These are phyloP conservation scores for Papilio dardanus DNA, from an alignment of 1,140 invertebrate genomes.

Conservation along the genomic window DNA sequence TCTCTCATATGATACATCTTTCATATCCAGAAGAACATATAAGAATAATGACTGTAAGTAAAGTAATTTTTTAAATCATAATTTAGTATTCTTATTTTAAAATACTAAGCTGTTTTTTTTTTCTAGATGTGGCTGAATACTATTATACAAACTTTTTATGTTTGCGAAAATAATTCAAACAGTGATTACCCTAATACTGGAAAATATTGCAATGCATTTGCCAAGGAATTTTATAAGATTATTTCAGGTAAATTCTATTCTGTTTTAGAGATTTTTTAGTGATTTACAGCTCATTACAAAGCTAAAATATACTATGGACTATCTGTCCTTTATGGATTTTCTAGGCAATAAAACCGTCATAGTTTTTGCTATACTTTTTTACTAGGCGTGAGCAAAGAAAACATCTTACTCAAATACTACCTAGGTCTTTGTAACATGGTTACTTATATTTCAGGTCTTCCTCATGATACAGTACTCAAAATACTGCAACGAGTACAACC, in stretches of 20 bases:
- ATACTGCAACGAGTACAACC: slow-evolving; percentile 66
- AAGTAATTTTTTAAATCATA: slow-evolving; percentile 23
- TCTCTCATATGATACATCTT: slow-evolving; percentile 64
- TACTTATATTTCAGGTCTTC: slow-evolving; percentile 57
- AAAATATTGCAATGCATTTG: slow-evolving; percentile 56
- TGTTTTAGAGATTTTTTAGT: background rate
- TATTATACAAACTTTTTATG: slow-evolving; percentile 59
- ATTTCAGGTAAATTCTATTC: slow-evolving; percentile 57
- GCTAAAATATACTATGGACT: background rate
- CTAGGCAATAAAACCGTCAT: background rate
- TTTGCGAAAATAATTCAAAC: slow-evolving; percentile 56
- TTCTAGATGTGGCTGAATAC: slow-evolving; percentile 66
- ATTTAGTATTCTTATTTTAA: background rate
- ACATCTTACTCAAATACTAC: background rate
- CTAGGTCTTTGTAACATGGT: too few relatives aligned
- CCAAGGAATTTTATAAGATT: slow-evolving; percentile 65
- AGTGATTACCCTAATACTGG: slow-evolving; percentile 64
- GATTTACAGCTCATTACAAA: background rate
- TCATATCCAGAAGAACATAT: slow-evolving; percentile 66
- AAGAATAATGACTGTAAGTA: slow-evolving; percentile 64
- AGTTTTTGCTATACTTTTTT: background rate
- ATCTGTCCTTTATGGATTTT: background rate
- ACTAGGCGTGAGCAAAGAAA: background rate
- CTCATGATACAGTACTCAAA: slow-evolving; percentile 53
- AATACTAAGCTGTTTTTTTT: slow-evolving; percentile 36